Base-by-base conservation (phyloP, 2,888 invertebrate genomes). In the Leptothorax acervorum region DNA sequence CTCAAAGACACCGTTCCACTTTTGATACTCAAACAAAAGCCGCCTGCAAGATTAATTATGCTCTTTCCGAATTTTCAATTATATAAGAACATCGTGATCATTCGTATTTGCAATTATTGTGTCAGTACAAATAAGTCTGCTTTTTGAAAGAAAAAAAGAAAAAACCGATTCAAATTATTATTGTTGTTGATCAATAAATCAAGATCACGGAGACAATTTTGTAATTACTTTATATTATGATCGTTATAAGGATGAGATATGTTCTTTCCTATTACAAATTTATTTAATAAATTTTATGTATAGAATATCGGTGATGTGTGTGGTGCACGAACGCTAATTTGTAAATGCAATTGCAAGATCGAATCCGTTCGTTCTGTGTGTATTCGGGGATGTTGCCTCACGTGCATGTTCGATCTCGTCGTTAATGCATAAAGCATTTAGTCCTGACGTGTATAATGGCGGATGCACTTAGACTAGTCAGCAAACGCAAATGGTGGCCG, bases 351-450 rank as follows among this genome's bases (percentile, higher is more conserved):
- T 35, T 12, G 9, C 73, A n/a, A 81, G 12, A 68, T 78, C 31
- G 28, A 48, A 55, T 57, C 68, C 31, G 42, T 66, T 45, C 12
- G 39, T 53, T 51, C 8, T 18, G 3, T 60, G 60, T 12, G 60
- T 12, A 62, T n/a, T 48, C 60, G 18, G n/a, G 60, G 60, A 81
- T 39, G 60, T 51, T 60, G 28, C 35, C 4, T 48, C 60, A 28
- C 12, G 23, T 3, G 12, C 51, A 39, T 39, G n/a, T 39, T 62
- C 48, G 60, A 71, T 79, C 45, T 23, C 39, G 18, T 65, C 28
- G 71, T 71, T 71, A 79, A 81, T 81, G 48, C 73, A 73, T 81
- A 73, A 81, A 73, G 60, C 51, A 73, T 73, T 73, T 81, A 81
- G 51, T 39, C 51, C 18, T 51, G 63, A 63, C 75, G 42, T 62